A percentile compares a stretch with the other conserved stretches of the same genome.
Conservation (phyloP, 2,113 vertebrate species). For the Mirza zaza region DNA sequence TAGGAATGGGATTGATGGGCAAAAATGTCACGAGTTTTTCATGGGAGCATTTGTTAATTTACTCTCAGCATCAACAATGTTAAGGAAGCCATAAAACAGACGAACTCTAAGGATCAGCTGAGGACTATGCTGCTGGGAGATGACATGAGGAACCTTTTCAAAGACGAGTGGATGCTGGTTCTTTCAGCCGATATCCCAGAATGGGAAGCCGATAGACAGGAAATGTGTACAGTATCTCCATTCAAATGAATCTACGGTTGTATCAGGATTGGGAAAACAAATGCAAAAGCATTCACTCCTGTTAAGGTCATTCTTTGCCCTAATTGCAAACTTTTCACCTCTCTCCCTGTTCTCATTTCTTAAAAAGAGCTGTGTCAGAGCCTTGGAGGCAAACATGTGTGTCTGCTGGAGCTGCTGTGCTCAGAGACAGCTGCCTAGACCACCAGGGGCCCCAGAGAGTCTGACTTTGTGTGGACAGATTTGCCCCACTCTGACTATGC, state of each 20-base stretch:
- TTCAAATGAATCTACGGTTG: background rate
- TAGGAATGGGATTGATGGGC: background rate
- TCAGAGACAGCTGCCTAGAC: background rate
- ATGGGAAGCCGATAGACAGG: background rate
- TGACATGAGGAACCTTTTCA: background rate
- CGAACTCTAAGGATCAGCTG: background rate
- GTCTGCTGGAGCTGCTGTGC: background rate
- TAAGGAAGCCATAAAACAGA: background rate
- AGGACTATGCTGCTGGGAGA: background rate
- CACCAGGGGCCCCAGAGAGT: background rate
- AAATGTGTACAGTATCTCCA: background rate
- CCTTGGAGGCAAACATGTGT: slow-evolving; percentile 20
- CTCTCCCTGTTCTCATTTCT: background rate
- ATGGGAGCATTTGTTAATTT: background rate
- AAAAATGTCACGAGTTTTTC: background rate
- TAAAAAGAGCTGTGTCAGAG: background rate
- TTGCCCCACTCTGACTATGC: background rate
- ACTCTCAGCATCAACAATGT: background rate
- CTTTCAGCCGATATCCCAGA: background rate
- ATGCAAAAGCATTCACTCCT: background rate
- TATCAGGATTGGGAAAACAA: background rate
- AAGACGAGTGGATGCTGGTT: background rate
- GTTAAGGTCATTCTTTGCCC: slow-evolving; percentile 8
- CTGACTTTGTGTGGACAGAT: background rate
- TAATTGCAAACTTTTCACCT: background rate